Evolutionary conservation across 2,888 invertebrate genomes (phyloP), one percentile per base, ranked within the genome.

Genomic region (Drosophila recens): DNA sequence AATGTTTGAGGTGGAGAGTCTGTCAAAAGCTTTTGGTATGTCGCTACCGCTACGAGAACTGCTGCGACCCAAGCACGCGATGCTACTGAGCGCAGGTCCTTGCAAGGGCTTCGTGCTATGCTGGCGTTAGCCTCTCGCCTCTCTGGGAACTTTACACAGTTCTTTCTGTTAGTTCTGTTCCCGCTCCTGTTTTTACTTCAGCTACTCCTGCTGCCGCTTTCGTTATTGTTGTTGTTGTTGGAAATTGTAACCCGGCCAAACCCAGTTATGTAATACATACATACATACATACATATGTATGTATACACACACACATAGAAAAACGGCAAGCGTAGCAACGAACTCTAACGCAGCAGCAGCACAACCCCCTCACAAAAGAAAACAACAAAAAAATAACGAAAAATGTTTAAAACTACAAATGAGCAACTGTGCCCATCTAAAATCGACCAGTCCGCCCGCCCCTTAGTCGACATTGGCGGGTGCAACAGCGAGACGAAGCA

Each of bases 261-360:
- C 89, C 89, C 87, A 83, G 89, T 86, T 86, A 90, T 90, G 84
- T 83, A 86, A 90, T 72, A 86, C 72, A 73, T 58, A n/a, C n/a
- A n/a, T n/a, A n/a, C n/a, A n/a, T n/a, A n/a, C n/a, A n/a, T n/a
- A 67, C 30, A 75, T 34, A 67, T 9, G 56, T 33, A 65, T 38
- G 56, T 46, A 53, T 34, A 71, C 51, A 67, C n/a, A 62, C 10
- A 58, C 30, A 48, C 36, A 48, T 17, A 45, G 46, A 56, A 42
- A 40, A 58, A 36, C 34, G 23, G 45, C 48, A 52, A 43, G 10
- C 53, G 27, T 17, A 45, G 61, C 57, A 66, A 59, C 66, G 52
- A 53, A 49, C 68, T 64, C 49, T 64, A 17, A 42, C 42, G 23
- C 54, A 43, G 65, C n/a, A n/a, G n/a, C 67, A 61, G 67, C 56